A percentile compares a stretch with the other conserved stretches of the same genome.
Conservation (phyloP, 2,797 vertebrate species). For the Australoheros facetus region DNA sequence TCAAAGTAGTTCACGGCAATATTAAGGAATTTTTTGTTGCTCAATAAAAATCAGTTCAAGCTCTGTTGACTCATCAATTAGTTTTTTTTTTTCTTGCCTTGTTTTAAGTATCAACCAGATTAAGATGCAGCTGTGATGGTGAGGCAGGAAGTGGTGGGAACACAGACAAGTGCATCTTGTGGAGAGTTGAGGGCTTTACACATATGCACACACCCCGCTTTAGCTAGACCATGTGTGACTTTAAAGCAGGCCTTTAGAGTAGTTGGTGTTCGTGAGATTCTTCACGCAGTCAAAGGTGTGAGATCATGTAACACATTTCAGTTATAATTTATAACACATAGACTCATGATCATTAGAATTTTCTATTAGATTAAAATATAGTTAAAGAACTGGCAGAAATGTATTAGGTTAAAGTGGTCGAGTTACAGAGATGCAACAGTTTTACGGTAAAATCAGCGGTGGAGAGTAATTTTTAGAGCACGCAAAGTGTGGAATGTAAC, state of each 20-base stretch:
- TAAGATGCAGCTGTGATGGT: constrained; percentile 14
- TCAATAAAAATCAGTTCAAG: neutral
- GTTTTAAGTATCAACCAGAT: neutral
- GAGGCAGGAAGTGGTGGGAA: constrained; percentile 58
- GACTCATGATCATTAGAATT: neutral
- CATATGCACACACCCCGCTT: neutral
- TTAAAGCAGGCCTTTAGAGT: neutral
- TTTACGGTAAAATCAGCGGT: neutral
- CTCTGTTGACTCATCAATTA: neutral
- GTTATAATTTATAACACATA: neutral
- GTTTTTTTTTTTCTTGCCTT: neutral
- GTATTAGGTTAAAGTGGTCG: neutral
- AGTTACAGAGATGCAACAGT: neutral
- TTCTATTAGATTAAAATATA: neutral
- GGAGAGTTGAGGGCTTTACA: constrained; percentile 2
- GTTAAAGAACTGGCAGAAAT: neutral
- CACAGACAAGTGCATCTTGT: constrained; percentile 21
- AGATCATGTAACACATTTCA: neutral
- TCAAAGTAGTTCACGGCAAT: neutral
- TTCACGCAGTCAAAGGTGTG: neutral
- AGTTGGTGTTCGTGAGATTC: neutral
- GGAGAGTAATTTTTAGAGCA: neutral
- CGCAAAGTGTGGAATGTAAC: neutral
- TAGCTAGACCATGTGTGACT: neutral
- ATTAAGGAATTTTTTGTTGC: neutral